Conservation (phyloP, 2,113 vertebrate species). For the Aegypius monachus region DNA sequence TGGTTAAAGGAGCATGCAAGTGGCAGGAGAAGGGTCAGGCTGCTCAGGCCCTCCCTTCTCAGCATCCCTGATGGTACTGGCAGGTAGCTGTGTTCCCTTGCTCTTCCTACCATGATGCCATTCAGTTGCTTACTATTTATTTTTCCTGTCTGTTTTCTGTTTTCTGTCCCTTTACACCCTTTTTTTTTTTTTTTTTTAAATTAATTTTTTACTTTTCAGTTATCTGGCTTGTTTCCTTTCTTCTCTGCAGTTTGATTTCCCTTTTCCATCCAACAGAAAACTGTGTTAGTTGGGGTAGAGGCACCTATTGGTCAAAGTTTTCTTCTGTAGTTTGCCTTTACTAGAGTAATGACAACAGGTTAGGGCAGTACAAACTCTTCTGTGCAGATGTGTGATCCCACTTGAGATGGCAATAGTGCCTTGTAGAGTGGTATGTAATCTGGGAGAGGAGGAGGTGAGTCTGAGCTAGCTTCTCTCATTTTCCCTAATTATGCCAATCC, state of each 20-base stretch:
- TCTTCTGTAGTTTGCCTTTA: background rate
- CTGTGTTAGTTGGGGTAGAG: background rate
- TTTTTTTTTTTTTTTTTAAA: fast-evolving
- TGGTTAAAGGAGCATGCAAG: background rate
- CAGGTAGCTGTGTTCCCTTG: background rate
- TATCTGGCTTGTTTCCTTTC: background rate
- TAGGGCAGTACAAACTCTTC: background rate
- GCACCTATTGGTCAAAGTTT: background rate
- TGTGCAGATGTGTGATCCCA: background rate
- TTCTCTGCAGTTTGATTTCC: background rate
- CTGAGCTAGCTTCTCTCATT: background rate
- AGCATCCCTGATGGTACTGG: background rate
- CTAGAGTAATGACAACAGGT: background rate
- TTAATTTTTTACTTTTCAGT: background rate
- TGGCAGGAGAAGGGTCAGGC: background rate
- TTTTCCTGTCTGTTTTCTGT: background rate
- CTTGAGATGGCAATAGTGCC: background rate
- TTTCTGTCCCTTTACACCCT: background rate
- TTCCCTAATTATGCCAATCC: background rate
- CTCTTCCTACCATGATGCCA: background rate
- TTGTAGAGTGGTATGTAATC: background rate
- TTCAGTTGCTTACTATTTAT: background rate
- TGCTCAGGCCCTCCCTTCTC: background rate
- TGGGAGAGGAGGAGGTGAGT: background rate
- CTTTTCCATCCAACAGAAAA: background rate